Percentiles rank a stretch among this genome's conserved stretches.
Evolutionary conservation across 2,888 invertebrate species (phyloP).

Genomic region (Arrhopalites spinosus): DNA sequence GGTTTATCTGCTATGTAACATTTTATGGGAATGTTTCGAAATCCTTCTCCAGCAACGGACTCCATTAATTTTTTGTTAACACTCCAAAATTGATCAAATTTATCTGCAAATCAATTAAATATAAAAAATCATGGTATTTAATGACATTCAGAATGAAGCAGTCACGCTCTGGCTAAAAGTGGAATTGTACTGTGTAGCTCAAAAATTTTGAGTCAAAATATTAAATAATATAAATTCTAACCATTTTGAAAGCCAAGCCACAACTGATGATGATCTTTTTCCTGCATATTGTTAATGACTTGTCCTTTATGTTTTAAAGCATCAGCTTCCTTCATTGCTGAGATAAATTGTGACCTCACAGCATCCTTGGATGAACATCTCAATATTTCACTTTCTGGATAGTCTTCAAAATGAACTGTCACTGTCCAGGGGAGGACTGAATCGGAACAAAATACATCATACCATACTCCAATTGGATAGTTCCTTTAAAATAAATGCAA

Average conservation of each 20-base stretch:
- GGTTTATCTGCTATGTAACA: constrained; percentile 72
- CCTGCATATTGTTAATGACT: constrained; percentile 88
- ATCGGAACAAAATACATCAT: constrained; percentile 74
- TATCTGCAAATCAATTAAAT: constrained; percentile 68
- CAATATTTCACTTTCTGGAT: constrained; percentile 87
- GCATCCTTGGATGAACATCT: constrained; percentile 81
- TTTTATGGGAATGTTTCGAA: constrained; percentile 87
- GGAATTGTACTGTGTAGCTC: not conserved
- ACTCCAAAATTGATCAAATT: constrained; percentile 99
- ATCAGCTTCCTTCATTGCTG: constrained; percentile 96
- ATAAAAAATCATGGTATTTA: not conserved
- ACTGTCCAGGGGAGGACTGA: constrained; percentile 87
- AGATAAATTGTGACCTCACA: constrained; percentile 92
- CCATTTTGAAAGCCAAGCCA: constrained; percentile 94
- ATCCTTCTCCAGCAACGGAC: constrained; percentile 72
- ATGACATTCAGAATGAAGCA: not conserved
- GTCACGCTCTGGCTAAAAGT: not conserved
- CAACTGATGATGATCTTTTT: constrained; percentile 94
- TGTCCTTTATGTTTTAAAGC: constrained; percentile 93
- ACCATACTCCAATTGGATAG: constrained; percentile 80
- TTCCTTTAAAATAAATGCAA: constrained; percentile 62
- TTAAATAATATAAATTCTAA: constrained; percentile 59
- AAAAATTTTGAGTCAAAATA: not conserved
- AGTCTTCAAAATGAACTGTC: constrained; percentile 92
- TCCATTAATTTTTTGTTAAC: constrained; percentile 96